Base-by-base conservation (phyloP, 2,888 invertebrate genomes). In the Epinotia demarniana region DNA sequence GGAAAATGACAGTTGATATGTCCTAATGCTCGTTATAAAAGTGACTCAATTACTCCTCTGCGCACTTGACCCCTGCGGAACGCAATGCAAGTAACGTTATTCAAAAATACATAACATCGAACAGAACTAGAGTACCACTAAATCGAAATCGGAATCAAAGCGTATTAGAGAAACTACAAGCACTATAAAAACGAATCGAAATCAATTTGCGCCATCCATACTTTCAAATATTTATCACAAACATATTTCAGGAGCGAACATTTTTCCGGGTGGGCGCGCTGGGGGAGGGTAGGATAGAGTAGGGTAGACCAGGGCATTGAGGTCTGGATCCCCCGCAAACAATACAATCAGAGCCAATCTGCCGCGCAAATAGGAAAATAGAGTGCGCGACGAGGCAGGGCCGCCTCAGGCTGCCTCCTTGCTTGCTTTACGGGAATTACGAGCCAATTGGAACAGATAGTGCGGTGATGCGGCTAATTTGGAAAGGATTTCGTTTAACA, bases 291-390 rank as follows among this genome's bases (percentile, higher is more conserved):
- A 53, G 49, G 49, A n/a, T 53, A 53, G 53, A 8, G 53, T 53
- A 78, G 77, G 78, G 23, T 61, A 63, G 77, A 73, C 75, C 77
- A 79, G 73, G 75, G 75, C 75, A 60, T 66, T 78, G 78, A 78
- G 79, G 73, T 69, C 75, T 81, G 82, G 39, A 39, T 39, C 79
- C 77, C 78, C 88, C 85, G 89, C 92, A 93, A 93, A 93, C 93
- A 93, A 94, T 92, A 92, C 93, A 93, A 93, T 94, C 93, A 93
- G 89, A 93, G 91, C 89, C 93, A 94, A 94, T 93, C 93, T 93
- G 91, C 88, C 92, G 92, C 92, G 90, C 92, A 94, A 93, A 94
- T 94, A 93, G 93, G 93, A 93, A 93, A 93, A 93, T 93, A 93
- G 93, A 92, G 92, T 92, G 90, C 92, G 88, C 90, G 89, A 84